A percentile compares a stretch with the other conserved stretches of the same genome.
Conservation (phyloP, 2,797 vertebrate species). For the Selene dorsalis region DNA sequence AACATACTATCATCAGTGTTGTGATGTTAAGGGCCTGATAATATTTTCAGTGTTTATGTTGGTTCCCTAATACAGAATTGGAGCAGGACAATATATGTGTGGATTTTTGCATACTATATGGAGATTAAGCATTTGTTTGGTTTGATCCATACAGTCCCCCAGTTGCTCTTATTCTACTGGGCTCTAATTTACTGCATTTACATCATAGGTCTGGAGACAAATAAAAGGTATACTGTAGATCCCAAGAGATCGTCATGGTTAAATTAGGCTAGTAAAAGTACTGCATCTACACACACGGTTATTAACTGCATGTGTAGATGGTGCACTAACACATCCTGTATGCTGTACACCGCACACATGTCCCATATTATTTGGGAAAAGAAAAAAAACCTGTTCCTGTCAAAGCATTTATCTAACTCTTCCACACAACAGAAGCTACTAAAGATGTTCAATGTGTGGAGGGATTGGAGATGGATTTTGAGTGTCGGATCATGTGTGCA, state of each 20-base stretch:
- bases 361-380: background rate
- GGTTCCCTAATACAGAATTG: background rate
- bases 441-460: background rate
- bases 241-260: slow-evolving; percentile 12
- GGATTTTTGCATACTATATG: background rate
- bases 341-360: background rate
- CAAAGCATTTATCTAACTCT: background rate
- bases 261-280: background rate
- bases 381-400: background rate
- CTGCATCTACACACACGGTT: slow-evolving; percentile 10
- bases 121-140: background rate
- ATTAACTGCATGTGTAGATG: background rate
- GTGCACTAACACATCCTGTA: background rate
- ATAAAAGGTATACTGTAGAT: slow-evolving; percentile 13
- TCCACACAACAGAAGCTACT: background rate
- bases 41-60: background rate
- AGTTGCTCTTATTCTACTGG: slow-evolving; percentile 27
- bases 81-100: slow-evolving; percentile 4
- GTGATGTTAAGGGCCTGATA: background rate
- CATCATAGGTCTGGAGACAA: background rate
- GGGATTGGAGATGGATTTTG: background rate
- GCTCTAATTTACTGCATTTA: slow-evolving; percentile 23
- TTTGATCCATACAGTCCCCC: background rate
- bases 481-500: background rate
- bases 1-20: background rate